phyloP scores from a whole-genome alignment of 2,113 vertebrate species.

The Oxyura jamaicensis region DNA sequence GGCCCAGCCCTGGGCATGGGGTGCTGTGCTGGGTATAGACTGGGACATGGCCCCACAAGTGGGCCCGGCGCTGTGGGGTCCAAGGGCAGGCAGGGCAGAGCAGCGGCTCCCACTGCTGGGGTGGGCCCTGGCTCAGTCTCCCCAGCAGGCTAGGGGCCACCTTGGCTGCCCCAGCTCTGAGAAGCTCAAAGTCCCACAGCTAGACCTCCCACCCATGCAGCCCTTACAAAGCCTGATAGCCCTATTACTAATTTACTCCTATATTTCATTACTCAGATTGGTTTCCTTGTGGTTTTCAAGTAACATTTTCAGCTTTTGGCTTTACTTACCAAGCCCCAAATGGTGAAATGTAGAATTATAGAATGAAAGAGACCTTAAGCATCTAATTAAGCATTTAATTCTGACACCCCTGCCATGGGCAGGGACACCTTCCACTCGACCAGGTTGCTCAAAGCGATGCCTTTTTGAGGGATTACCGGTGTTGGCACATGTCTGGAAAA shows the following conservation, averaged over 20 bases:
- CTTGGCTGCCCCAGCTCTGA: neutral
- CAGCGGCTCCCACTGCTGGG: neutral
- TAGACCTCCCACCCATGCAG: neutral
- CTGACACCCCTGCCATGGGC: too few relatives aligned
- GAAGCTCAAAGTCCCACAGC: neutral
- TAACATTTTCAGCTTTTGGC: neutral
- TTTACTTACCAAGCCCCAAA: neutral
- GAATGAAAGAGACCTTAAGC: too few relatives aligned
- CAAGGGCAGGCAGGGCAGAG: neutral
- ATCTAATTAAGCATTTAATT: too few relatives aligned
- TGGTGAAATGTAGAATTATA: neutral
- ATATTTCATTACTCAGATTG: neutral
- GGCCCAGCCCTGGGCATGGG: neutral
- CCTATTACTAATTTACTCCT: neutral
- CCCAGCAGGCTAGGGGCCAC: fast-evolving
- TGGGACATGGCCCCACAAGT: fast-evolving
- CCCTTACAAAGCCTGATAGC: neutral
- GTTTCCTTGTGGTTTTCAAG: neutral
- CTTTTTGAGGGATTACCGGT: neutral
- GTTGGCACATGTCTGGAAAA: neutral
- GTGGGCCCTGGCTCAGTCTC: neutral
- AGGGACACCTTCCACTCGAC: too few relatives aligned
- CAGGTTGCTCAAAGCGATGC: neutral
- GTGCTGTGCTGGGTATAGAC: too few relatives aligned
- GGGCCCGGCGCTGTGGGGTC: too few relatives aligned